Evolutionary conservation across 2,797 vertebrate genomes (phyloP).

Genomic region (Rhynchonycteris naso): DNA sequence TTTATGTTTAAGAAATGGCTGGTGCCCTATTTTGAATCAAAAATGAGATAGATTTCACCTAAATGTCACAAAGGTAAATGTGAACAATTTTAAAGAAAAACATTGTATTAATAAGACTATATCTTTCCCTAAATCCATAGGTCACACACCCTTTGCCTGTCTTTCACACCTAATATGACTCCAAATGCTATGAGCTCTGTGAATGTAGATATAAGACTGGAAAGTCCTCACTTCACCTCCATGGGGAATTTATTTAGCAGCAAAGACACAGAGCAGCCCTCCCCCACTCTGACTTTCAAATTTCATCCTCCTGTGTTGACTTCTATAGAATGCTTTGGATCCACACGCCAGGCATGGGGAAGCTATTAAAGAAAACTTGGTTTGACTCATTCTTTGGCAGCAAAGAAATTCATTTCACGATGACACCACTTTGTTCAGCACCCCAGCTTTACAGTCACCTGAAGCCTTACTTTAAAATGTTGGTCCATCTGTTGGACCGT

Average conservation of each 20-base stretch:
- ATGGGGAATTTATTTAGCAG: background rate
- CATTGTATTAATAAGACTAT: background rate
- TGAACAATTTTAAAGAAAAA: conserved; percentile 16
- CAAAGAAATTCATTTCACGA: background rate
- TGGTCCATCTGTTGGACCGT: no score
- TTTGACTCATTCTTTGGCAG: background rate
- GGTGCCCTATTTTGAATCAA: background rate
- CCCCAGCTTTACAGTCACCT: background rate
- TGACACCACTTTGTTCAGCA: background rate
- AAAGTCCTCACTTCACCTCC: background rate
- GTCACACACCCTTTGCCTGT: conserved; percentile 21
- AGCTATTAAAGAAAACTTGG: background rate
- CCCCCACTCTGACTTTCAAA: rapidly evolving
- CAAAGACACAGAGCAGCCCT: background rate
- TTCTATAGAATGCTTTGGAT: background rate
- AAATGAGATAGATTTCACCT: background rate
- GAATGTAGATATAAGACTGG: background rate
- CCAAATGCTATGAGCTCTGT: conserved; percentile 31
- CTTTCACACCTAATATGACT: conserved; percentile 18
- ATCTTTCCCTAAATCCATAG: conserved; percentile 1
- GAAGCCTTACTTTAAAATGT: background rate
- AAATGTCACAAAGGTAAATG: background rate
- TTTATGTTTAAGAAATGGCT: conserved; percentile 1
- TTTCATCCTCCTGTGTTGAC: background rate
- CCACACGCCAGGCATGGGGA: background rate